Evolutionary conservation across 2,888 invertebrate species (phyloP), one percentile per base, ranked within the genome.

Genomic region (Cheilosia vernalis): DNA sequence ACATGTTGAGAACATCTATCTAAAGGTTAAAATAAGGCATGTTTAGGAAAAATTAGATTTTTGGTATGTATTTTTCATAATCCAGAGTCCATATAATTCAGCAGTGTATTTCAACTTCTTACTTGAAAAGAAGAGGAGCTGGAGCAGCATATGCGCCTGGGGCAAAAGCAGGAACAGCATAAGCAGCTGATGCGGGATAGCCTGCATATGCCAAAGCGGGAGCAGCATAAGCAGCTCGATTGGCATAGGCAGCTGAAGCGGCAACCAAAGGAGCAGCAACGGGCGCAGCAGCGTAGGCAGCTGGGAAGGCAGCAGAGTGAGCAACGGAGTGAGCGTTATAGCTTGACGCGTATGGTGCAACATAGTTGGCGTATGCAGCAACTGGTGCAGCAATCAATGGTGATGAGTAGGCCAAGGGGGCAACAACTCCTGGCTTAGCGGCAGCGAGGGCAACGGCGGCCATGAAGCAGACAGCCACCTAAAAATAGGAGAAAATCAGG

Each of bases 301-400:
- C 85, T 47, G 85, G 85, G 47, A 63, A 85, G 24, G 85, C 85
- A 58, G 85, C 85, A 37, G 85, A 79, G 19, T 81, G 78, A 13
- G 78, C 82, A 90, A 10, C 13, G 91, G 93, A 91, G 1, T 92
- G 90, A 89, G 93, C 93, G 9, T 93, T 93, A 19, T 93, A 92
- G 60, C 92, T 91, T 60, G 93, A 90, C 4, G 94, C 90, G 1
- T 93, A 93, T 95, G 13, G 94, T 94, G 91, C 95, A 94, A 80
- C 61, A 17, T 84, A 84, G 66, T 84, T 78, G 40, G 83, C 87
- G 27, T 84, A 84, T 7, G 84, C 84, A 42, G 77, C 77, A 53
- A 76, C 49, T 67, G 83, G 83, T 3, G 87, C 87, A 42, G 82
- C 73, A 42, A 87, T 58, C 24, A 85, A 15, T 13, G 82, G 87